Percentiles rank a stretch among this genome's conserved stretches.
phyloP scores from a whole-genome alignment of 2,797 vertebrate genomes.

The Catamblyrhynchus diadema region DNA sequence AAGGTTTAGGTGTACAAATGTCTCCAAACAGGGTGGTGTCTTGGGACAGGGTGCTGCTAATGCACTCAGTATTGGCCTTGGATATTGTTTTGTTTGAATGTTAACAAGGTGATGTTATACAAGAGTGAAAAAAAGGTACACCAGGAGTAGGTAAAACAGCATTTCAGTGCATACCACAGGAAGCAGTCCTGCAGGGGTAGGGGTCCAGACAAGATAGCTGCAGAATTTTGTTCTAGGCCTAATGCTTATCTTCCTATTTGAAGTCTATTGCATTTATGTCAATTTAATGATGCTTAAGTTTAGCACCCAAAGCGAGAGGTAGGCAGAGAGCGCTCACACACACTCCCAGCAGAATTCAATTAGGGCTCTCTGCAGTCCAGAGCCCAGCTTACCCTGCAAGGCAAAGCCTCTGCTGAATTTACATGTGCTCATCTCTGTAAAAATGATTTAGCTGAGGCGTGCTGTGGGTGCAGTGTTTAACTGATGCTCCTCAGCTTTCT shows the following conservation, averaged over 20 bases:
- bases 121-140: neutral
- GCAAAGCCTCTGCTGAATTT: neutral
- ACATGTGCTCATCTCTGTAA: neutral
- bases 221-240: neutral
- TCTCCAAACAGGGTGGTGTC: constrained; percentile 22
- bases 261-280: neutral
- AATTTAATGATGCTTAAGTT: constrained; percentile 23
- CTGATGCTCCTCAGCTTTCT: neutral
- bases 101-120: neutral
- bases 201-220: neutral
- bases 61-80: neutral
- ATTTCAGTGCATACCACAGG: neutral
- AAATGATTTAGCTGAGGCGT: neutral
- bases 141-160: neutral
- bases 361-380: neutral
- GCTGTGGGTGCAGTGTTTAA: neutral
- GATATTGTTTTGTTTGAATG: constrained; percentile 1
- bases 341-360: constrained; percentile 7
- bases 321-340: neutral
- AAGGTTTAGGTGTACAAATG: constrained; percentile 59
- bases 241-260: neutral
- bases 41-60: constrained; percentile 4
- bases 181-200: neutral
- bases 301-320: neutral
- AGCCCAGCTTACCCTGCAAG: neutral